Evolutionary conservation across 2,888 invertebrate genomes (phyloP).

Genomic region (Druceiella hillmani): DNA sequence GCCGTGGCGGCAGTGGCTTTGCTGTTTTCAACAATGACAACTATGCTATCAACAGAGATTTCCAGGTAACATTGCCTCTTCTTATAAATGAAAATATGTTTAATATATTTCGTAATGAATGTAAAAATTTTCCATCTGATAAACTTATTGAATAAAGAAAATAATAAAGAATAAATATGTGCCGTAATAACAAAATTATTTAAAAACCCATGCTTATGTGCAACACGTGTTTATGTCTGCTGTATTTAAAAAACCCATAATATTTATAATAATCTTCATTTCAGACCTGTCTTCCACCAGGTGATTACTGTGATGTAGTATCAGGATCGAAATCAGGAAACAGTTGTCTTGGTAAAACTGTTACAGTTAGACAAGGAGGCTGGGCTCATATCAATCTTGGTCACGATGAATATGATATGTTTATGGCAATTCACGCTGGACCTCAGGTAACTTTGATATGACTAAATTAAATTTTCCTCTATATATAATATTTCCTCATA

Average conservation of each 20-base stretch:
- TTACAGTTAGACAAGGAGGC: conserved; percentile 55
- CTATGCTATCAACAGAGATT: conserved; percentile 41
- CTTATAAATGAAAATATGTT: too few species aligned
- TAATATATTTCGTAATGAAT: too few species aligned
- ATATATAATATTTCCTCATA: too few species aligned
- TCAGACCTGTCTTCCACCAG: conserved; percentile 61
- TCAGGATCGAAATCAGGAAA: conserved; percentile 51
- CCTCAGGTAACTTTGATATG: conserved; percentile 43
- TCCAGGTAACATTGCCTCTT: conserved; percentile 46
- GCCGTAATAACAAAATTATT: too few species aligned
- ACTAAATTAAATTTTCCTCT: too few species aligned
- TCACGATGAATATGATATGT: conserved; percentile 52
- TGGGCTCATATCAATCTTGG: conserved; percentile 51
- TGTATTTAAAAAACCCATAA: too few species aligned
- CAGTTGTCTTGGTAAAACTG: conserved; percentile 58
- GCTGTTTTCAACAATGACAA: conserved; percentile 55
- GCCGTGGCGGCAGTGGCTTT: conserved; percentile 52
- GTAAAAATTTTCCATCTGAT: too few species aligned
- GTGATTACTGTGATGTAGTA: conserved; percentile 75
- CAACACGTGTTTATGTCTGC: too few species aligned
- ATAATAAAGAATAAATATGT: too few species aligned
- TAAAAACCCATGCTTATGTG: too few species aligned
- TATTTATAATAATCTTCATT: too few species aligned
- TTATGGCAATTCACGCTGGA: conserved; percentile 59
- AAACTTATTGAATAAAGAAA: too few species aligned